Base-by-base conservation (phyloP, 2,113 vertebrate species). In the Polypterus senegalus region DNA sequence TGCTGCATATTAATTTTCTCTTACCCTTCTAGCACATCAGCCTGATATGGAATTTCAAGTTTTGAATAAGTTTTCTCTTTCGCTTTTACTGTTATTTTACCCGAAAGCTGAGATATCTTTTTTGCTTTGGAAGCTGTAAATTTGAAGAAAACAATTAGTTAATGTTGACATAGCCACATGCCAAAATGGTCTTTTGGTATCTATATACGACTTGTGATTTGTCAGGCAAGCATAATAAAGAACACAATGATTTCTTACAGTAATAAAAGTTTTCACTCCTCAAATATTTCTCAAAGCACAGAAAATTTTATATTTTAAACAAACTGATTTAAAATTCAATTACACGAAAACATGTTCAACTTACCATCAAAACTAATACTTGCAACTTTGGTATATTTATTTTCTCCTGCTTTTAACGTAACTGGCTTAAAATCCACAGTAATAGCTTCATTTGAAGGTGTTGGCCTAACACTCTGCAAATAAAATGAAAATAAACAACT, bases 61-160 rank as follows among this genome's bases (percentile, higher is more conserved):
- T 98, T 99, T 71, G 95, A 94, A 66, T 99, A 99, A 75, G 85
- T 97, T 79, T 97, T 98, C 77, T 99, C 94, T 80, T 97, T 98
- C 9, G 94, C 93, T 84, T 98, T 99, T 61, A 99, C 95, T 49
- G 92, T 97, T 80, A 99, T 97, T 90, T 96, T 99, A 62, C 96
- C 96, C 81, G 90, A 91, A 77, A 92, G 89, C 71, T 98, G 96
- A 72, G 87, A 89, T 10, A 88, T 64, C 71, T 88, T 90, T 85
- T 88, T 93, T 59, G 91, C 93, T 85, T 95, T 98, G 74, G 94
- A 97, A 66, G 96, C 96, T 98, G 82, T 61, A 80, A 72, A 61
- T 45, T 66, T 63, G 44, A 44, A 68, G 58, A 66, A 61, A 69
- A 66, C 61, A 64, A 64, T 11, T 27, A 27, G 27, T 27, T 27